A percentile compares a stretch with the other conserved stretches of the same genome.
Conservation (phyloP, 1,140 invertebrate genomes). For the Drosophila sturtevanti region DNA sequence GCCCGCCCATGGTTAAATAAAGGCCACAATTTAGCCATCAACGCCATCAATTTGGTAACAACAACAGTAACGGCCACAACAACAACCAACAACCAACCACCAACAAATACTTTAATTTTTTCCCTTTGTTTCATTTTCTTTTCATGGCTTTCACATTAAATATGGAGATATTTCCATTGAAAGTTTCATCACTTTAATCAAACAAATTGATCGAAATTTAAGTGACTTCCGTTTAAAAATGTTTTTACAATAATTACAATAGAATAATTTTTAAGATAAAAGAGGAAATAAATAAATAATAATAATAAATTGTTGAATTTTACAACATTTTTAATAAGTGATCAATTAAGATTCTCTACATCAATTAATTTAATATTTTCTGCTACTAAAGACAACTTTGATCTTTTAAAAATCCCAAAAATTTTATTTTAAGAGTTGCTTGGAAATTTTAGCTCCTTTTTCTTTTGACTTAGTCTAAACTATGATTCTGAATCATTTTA, state of each 20-base stretch:
- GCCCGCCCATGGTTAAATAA: background rate
- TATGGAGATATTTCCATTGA: background rate
- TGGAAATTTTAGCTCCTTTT: too few relatives aligned
- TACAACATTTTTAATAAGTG: too few relatives aligned
- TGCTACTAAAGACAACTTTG: too few relatives aligned
- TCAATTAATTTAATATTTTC: too few relatives aligned
- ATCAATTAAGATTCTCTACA: too few relatives aligned
- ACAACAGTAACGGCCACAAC: background rate
- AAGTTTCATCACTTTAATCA: background rate
- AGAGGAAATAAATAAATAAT: too few relatives aligned
- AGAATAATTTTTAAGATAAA: too few relatives aligned
- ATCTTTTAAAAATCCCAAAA: too few relatives aligned
- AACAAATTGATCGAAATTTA: background rate
- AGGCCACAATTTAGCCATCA: conserved; percentile 37
- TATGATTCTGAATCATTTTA: too few relatives aligned
- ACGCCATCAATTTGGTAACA: conserved; percentile 53
- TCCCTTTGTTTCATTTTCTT: background rate
- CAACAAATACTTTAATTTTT: background rate
- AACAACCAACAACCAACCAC: background rate
- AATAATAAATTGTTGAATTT: too few relatives aligned
- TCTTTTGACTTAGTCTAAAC: too few relatives aligned
- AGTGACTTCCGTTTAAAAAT: background rate
- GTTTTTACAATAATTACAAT: background rate
- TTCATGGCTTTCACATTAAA: background rate
- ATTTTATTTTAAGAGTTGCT: too few relatives aligned